Evolutionary conservation across 2,888 invertebrate species (phyloP), one percentile per base, ranked within the genome.

Genomic region (Steinernema hermaphroditum): DNA sequence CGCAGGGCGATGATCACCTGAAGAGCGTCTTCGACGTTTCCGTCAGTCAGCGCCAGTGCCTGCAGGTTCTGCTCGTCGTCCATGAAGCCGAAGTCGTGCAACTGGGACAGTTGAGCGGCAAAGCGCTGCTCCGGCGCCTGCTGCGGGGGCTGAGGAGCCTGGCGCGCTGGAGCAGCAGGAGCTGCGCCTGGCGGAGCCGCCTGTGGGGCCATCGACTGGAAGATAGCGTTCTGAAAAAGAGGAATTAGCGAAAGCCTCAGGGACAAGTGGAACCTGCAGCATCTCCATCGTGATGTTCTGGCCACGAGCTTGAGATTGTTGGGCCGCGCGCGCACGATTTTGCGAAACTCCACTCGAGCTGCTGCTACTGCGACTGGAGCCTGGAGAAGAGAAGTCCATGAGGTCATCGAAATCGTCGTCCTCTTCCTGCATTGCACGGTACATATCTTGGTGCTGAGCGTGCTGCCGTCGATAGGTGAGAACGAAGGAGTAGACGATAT

Each of bases 21-120:
- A 73, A 95, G 91, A 19, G 96, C 96, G 24, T 92, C 92, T 85
- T 93, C 93, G 1, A 96, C 92, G 87, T 95, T 93, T 71, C 96
- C 95, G 79, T 90, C 90, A 68, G 92, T 92, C 1, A 88, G 91
- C 77, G 92, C 91, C 49, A 96, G 89, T 1, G 94, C 95, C 80
- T 93, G 91, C n/a, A 93, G 88, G 86, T 94, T 94, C 70, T 92
- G 89, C 1, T 91, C 90, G 85, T 94, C 93, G 88, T 96, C 92
- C 32, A 91, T 88, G 24, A 96, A 91, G 0, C 96, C 96, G 91
- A 96, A 92, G 87, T 95, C 94, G 79, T 92, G 91, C 93, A 96
- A 93, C 84, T 92, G 92, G 71, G 86, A 85, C 19, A 90, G 80
- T 77, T 81, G 77, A 9, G 69, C 57, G 1, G 72, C 54, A 37